These are phyloP conservation scores for Limnephilus rhombicus DNA, from an alignment of 2,888 invertebrate genomes.

Conservation along the genomic window DNA sequence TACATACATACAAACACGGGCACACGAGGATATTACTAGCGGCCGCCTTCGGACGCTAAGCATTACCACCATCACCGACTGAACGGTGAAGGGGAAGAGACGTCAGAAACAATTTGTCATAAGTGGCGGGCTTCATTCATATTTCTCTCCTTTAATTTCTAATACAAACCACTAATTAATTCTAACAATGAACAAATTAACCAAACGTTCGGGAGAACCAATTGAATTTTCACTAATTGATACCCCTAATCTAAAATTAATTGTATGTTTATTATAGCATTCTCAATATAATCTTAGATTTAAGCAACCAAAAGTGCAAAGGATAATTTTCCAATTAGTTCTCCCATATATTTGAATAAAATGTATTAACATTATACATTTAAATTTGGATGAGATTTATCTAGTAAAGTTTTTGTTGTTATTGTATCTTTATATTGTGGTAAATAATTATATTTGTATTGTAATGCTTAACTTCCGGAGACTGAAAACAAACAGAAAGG, in stretches of 20 bases:
- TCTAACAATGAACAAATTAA: too few species aligned
- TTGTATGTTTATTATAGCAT: neutral
- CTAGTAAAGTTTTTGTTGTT: neutral
- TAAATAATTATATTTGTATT: neutral
- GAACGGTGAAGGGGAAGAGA: neutral
- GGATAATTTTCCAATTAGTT: neutral
- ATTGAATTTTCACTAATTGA: too few species aligned
- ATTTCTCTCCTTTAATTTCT: too few species aligned
- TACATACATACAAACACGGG: slow-evolving; percentile 35
- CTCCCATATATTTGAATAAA: neutral
- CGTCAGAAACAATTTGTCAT: too few species aligned
- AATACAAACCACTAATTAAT: too few species aligned
- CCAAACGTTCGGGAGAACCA: too few species aligned
- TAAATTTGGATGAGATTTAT: neutral
- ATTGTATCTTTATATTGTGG: neutral
- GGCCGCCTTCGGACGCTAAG: neutral
- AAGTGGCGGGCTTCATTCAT: too few species aligned
- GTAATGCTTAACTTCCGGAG: neutral
- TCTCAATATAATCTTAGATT: neutral
- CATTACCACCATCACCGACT: neutral
- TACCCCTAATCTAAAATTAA: too few species aligned
- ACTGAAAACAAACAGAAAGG: slow-evolving; percentile 33
- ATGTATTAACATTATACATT: neutral
- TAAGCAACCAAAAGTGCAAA: neutral
- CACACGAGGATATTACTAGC: slow-evolving; percentile 35